Evolutionary conservation across 2,888 invertebrate genomes (phyloP), one percentile per base, ranked within the genome.

Genomic region (Yponomeuta plumbellus): DNA sequence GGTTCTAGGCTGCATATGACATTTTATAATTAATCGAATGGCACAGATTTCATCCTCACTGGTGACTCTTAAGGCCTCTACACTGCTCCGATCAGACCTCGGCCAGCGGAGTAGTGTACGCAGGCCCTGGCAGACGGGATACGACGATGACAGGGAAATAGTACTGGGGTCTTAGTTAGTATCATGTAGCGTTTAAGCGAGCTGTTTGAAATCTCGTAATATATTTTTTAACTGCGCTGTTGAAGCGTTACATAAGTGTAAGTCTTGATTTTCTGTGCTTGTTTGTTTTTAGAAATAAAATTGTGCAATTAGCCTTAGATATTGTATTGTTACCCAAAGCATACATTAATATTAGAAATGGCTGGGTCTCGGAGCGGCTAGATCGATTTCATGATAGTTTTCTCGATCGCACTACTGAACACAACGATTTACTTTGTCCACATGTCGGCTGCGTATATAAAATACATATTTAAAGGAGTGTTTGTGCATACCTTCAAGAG

Each of bases 151-250:
- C 88, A 86, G 85, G 85, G 86, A 86, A 20, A 79, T 74, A 78
- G 75, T 84, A 82, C 83, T 83, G 86, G 87, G 84, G 82, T 84
- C 80, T 77, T 82, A 85, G 76, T 73, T 85, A 79, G 80, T 80
- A 76, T 80, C 80, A 74, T 79, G 86, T 84, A 81, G 79, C 77
- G 73, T 82, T 77, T 83, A 86, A 79, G 84, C 80, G 87, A 88
- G 88, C 86, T 87, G 87, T 88, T 88, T 87, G 90, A 90, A 90
- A 89, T 90, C 90, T 91, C 90, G 90, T 90, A 87, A 88, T 86
- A 89, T 88, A 87, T 89, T 84, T 89, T 84, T 74, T 80, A 78
- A 79, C 73, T 80, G 78, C 77, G 84, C 84, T 81, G 77, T 74
- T 76, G 79, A 72, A 81, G 85, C 83, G 79, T 78, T 79, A 76